These are phyloP conservation scores for Riparia riparia DNA, from an alignment of 2,113 vertebrate species.

Conservation along the genomic window DNA sequence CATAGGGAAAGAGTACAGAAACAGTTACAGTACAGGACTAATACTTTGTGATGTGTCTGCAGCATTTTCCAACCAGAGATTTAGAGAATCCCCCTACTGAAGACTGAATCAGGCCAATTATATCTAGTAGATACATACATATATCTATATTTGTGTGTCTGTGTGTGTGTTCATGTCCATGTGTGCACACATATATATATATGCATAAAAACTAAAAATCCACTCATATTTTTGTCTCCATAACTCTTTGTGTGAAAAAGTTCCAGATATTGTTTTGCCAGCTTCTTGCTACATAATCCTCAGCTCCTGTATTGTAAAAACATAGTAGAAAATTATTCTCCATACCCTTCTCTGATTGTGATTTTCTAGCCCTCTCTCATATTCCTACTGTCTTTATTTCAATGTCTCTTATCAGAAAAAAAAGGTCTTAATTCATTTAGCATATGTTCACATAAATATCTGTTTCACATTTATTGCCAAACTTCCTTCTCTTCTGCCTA, in stretches of 20 bases:
- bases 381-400: neutral
- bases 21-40: neutral
- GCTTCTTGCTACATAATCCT: neutral
- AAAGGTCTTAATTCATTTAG: neutral
- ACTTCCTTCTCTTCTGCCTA: neutral
- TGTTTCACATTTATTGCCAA: neutral
- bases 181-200: fast-evolving
- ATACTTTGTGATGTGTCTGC: neutral
- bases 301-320: neutral
- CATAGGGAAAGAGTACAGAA: neutral
- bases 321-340: neutral
- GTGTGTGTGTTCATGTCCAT: too few species aligned
- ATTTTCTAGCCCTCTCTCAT: neutral
- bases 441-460: neutral
- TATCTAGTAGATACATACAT: neutral
- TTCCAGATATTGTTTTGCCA: neutral
- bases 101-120: neutral
- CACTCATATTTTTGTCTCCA: neutral
- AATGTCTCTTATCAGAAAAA: neutral
- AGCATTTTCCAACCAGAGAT: neutral
- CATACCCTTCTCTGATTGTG: neutral
- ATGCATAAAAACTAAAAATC: neutral
- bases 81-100: neutral
- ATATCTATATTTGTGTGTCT: fast-evolving
- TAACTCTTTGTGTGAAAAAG: neutral